Evolutionary conservation across 37 sponge, comb jelly and placozoan genomes (phyloP).

Genomic region (Cliona cf. orientalis): DNA sequence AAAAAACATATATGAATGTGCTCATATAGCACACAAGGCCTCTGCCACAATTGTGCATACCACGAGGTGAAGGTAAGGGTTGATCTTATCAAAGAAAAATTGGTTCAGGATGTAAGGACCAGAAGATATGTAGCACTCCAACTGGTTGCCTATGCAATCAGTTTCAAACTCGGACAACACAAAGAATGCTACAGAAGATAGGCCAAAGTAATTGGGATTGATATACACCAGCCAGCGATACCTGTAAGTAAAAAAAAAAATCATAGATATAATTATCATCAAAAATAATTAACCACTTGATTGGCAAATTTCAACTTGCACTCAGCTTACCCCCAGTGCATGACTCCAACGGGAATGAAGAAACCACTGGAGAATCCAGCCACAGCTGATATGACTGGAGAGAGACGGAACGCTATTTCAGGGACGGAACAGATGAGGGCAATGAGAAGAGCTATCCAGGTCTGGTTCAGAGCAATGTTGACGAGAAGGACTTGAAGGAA

Average conservation of each 20-base stretch:
- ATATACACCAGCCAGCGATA: slow-evolving; percentile 78
- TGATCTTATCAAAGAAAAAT: slow-evolving; percentile 65
- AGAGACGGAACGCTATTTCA: slow-evolving; percentile 50
- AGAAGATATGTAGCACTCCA: slow-evolving; percentile 73
- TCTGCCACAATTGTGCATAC: slow-evolving; percentile 18
- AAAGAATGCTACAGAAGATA: slow-evolving; percentile 66
- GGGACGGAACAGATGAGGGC: slow-evolving; percentile 78
- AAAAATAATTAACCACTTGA: no score
- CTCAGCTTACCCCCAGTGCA: slow-evolving; percentile 71
- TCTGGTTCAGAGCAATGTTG: slow-evolving; percentile 84
- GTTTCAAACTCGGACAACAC: slow-evolving; percentile 50
- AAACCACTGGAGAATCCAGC: slow-evolving; percentile 94
- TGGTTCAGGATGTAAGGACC: slow-evolving; percentile 61
- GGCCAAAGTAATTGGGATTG: slow-evolving; percentile 92
- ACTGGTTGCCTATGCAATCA: slow-evolving; percentile 46
- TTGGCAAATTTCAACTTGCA: no score
- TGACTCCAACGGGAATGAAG: slow-evolving; percentile 72
- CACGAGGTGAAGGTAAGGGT: slow-evolving; percentile 71
- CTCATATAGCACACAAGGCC: no score
- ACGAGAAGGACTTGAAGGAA: slow-evolving; percentile 64
- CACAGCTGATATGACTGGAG: slow-evolving; percentile 73
- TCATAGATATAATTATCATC: no score
- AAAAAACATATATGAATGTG: no score
- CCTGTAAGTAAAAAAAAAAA: slow-evolving; percentile 21
- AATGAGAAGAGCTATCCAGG: slow-evolving; percentile 83